Conservation (phyloP, 2,113 vertebrate genomes). For the Anolis carolinensis region DNA sequence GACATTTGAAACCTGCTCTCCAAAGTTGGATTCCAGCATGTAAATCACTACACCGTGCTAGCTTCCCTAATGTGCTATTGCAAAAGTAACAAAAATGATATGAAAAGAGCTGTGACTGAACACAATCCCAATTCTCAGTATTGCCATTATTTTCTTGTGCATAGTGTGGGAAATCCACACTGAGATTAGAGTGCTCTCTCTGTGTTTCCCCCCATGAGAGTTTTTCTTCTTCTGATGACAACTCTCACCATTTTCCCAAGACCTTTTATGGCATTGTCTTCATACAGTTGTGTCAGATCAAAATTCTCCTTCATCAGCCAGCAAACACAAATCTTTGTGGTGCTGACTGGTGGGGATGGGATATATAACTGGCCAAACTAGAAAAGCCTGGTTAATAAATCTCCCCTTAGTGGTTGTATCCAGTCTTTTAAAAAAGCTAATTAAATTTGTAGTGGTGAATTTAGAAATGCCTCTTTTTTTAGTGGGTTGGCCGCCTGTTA, state of each 20-base stretch:
- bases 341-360: not conserved
- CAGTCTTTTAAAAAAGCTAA: not conserved
- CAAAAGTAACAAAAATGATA: not conserved
- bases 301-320: no score
- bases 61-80: no score
- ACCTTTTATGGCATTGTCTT: not conserved
- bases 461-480: not conserved
- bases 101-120: not conserved
- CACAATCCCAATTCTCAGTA: no score
- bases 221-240: not conserved
- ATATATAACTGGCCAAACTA: not conserved
- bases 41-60: no score
- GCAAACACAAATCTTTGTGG: no score
- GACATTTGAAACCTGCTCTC: no score
- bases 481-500: not conserved
- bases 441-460: no score
- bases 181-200: not conserved
- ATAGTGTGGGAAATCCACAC: not conserved
- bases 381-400: not conserved
- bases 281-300: no score
- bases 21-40: no score
- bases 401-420: not conserved
- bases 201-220: not conserved
- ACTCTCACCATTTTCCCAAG: not conserved
- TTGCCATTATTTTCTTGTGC: not conserved